These are phyloP conservation scores for Stegodyphus dumicola DNA, from an alignment of 1,140 invertebrate genomes.

Conservation along the genomic window DNA sequence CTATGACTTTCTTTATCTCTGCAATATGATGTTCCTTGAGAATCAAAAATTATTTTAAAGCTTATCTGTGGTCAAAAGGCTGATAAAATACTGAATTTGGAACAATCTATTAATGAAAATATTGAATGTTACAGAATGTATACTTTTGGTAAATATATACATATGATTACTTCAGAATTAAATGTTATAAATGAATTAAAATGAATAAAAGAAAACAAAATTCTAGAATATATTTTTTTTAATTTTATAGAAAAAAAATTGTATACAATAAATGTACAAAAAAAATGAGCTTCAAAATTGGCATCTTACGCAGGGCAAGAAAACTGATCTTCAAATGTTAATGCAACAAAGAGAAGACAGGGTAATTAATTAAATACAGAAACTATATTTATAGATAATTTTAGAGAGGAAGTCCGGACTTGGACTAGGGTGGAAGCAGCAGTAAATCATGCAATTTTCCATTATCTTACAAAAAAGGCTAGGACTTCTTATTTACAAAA, in stretches of 20 bases:
- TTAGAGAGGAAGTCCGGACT: background rate
- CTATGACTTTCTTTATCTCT: no score
- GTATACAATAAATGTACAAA: conserved; percentile 61
- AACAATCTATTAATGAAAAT: no score
- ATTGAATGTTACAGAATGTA: no score
- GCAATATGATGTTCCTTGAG: no score
- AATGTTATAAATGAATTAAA: background rate
- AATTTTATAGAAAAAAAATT: conserved; percentile 41
- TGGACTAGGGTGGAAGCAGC: conserved; percentile 6
- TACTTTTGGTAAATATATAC: no score
- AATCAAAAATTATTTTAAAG: no score
- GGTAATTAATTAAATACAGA: conserved; percentile 34
- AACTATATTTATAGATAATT: conserved; percentile 26
- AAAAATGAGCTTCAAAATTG: conserved; percentile 61
- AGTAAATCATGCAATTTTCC: background rate
- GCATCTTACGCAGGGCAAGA: conserved; percentile 25
- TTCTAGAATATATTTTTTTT: conserved; percentile 46
- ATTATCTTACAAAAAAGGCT: background rate
- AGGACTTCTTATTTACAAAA: background rate
- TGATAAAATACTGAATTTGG: no score
- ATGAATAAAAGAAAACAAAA: conserved; percentile 12
- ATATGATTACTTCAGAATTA: no score
- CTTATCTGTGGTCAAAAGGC: no score
- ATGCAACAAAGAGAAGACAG: conserved; percentile 29
- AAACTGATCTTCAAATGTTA: conserved; percentile 29